Conservation (phyloP, 2,113 vertebrate genomes). For the human region GRCh38 chr2:163767501-163768000, state of each 20-base stretch:
- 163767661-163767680: conserved; percentile 54
- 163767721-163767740: conserved; percentile 65
- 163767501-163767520: neutral
- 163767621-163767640: conserved; percentile 41
- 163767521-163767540: neutral
- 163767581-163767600: neutral
- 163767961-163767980: neutral
- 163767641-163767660: conserved; percentile 48
- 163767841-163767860: conserved; percentile 51
- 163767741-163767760: conserved; percentile 54
- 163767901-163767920: neutral
- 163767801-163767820: conserved; percentile 71
- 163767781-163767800: conserved; percentile 53
- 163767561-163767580: neutral
- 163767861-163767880: conserved; percentile 35
- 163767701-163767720: conserved; percentile 53
- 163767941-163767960: neutral
- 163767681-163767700: conserved; percentile 65
- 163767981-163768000: neutral
- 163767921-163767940: neutral
- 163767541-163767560: neutral
- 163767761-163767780: conserved; percentile 55
- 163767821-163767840: conserved; percentile 67
- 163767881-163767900: conserved; percentile 38
- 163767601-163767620: conserved; percentile 38